Conservation (phyloP, 2,888 invertebrate genomes). For the Pemphredon lugubris region DNA sequence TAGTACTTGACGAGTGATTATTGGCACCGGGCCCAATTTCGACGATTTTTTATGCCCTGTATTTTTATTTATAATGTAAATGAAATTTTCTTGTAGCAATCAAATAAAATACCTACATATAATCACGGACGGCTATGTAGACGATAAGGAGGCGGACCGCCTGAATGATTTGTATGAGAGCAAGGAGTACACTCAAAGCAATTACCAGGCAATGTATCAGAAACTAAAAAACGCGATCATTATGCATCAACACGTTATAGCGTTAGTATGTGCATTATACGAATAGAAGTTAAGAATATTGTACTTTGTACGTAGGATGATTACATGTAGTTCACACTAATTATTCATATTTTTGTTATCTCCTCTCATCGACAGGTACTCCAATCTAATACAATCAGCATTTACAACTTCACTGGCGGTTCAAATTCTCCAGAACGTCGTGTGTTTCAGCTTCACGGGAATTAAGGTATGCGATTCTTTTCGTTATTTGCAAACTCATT, state of each 20-base stretch:
- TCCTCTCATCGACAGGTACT: constrained; percentile 6
- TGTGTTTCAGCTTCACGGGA: background rate
- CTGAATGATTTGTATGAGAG: background rate
- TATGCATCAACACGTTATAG: background rate
- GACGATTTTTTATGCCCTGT: no score
- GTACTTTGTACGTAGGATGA: background rate
- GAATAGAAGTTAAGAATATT: background rate
- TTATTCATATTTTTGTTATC: background rate
- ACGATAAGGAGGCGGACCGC: background rate
- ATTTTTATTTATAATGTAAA: no score
- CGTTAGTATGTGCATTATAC: constrained; percentile 2
- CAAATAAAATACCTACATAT: background rate
- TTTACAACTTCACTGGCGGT: background rate
- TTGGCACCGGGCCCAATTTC: no score
- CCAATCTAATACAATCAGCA: constrained; percentile 7
- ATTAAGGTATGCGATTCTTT: constrained; percentile 9
- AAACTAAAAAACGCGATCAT: background rate
- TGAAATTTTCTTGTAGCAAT: background rate
- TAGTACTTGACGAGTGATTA: no score
- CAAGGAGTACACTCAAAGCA: background rate
- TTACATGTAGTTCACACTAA: background rate
- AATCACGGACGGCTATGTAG: background rate
- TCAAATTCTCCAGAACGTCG: constrained; percentile 5
- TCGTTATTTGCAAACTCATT: background rate
- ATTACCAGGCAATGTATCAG: background rate